These are phyloP conservation scores for Gymnoscelis rufifasciata DNA, from an alignment of 2,888 invertebrate species.

Conservation along the genomic window DNA sequence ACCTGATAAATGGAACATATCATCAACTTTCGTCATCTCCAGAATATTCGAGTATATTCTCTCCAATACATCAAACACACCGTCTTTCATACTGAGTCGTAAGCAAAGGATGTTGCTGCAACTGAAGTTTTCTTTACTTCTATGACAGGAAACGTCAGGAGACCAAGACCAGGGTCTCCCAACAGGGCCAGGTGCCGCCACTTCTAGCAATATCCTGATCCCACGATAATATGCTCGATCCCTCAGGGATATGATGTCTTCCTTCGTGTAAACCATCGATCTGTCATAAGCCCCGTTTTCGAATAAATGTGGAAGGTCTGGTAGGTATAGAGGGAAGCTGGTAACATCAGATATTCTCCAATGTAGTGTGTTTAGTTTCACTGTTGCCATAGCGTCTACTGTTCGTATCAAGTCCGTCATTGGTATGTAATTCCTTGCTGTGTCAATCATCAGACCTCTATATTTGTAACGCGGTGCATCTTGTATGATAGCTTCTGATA, in stretches of 20 bases:
- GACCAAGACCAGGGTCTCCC: constrained; percentile 92
- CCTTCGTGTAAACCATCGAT: constrained; percentile 83
- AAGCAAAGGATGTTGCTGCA: constrained; percentile 89
- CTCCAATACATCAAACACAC: constrained; percentile 83
- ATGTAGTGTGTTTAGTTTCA: constrained; percentile 94
- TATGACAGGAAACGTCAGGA: constrained; percentile 68
- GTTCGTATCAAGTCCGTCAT: constrained; percentile 84
- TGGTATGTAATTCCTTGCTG: constrained; percentile 91
- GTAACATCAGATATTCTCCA: constrained; percentile 94
- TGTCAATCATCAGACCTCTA: constrained; percentile 93
- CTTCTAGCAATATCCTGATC: constrained; percentile 90
- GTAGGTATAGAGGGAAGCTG: constrained; percentile 90
- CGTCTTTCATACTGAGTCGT: constrained; percentile 84
- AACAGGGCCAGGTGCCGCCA: constrained; percentile 92
- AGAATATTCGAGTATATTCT: constrained; percentile 85
- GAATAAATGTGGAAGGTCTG: constrained; percentile 83
- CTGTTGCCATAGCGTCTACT: constrained; percentile 90
- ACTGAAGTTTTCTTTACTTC: constrained; percentile 36
- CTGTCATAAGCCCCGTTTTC: constrained; percentile 90
- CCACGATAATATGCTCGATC: constrained; percentile 87
- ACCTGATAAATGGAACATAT: constrained; percentile 89
- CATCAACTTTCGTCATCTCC: constrained; percentile 83
- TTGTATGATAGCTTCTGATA: constrained; percentile 80
- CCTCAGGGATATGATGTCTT: constrained; percentile 84
- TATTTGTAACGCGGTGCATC: constrained; percentile 88